Evolutionary conservation across 1,140 invertebrate genomes (phyloP), one percentile per base, ranked within the genome.

Genomic region (Pollicipes pollicipes): DNA sequence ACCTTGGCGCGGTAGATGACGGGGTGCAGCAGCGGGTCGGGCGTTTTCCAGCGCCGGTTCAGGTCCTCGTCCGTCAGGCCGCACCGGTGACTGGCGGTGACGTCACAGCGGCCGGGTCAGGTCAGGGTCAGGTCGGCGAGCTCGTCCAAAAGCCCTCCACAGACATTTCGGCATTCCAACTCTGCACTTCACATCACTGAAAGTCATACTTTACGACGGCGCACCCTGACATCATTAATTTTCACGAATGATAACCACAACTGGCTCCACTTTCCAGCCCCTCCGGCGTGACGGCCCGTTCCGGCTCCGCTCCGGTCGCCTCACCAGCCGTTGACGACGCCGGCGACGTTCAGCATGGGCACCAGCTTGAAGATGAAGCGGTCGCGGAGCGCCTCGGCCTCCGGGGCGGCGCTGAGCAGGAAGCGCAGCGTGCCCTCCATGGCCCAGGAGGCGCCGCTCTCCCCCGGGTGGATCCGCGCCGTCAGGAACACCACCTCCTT

Each of bases 261-360:
- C n/a, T n/a, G n/a, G n/a, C n/a, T n/a, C n/a, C n/a, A n/a, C n/a
- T n/a, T n/a, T n/a, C n/a, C n/a, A n/a, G n/a, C n/a, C n/a, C n/a
- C n/a, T n/a, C n/a, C n/a, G n/a, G n/a, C n/a, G n/a, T n/a, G n/a
- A n/a, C n/a, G n/a, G n/a, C n/a, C n/a, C n/a, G n/a, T n/a, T n/a
- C n/a, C n/a, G n/a, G n/a, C n/a, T n/a, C n/a, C n/a, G n/a, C n/a
- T n/a, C n/a, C n/a, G n/a, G n/a, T n/a, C n/a, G n/a, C n/a, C 85
- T 87, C 80, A 92, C 90, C 89, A 91, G 72, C 91, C 92, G 80
- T 91, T 90, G 74, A 90, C 85, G 27, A 93, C 91, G 16, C 91
- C 91, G 78, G 93, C 91, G 13, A 89, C 86, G 81, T 93, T 94
- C 63, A 93, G 81, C 88, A 94, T 90, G 3, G 91, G 91, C 37